Conservation (phyloP, 1,140 invertebrate genomes). For the Pemphigus obesinymphae region DNA sequence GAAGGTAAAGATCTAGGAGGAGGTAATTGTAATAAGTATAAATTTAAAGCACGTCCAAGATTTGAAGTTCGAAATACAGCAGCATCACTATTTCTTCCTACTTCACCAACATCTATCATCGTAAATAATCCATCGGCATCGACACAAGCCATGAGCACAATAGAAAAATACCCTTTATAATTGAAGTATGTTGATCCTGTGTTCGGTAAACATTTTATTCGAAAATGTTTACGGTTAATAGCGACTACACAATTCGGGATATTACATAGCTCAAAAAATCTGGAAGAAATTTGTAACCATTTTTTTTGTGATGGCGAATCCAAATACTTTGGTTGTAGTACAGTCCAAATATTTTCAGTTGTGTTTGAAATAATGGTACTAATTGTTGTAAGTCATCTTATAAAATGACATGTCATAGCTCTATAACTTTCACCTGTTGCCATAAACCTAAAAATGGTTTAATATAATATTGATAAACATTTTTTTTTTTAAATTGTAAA, state of each 20-base stretch:
- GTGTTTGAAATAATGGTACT: neutral
- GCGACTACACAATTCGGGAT: slow-evolving; percentile 51
- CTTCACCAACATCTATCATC: slow-evolving; percentile 48
- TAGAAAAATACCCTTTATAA: slow-evolving; percentile 49
- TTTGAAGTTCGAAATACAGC: slow-evolving; percentile 46
- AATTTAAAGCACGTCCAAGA: neutral
- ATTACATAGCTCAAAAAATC: slow-evolving; percentile 41
- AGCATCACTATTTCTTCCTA: slow-evolving; percentile 49
- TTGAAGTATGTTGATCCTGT: slow-evolving; percentile 48
- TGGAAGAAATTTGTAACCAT: neutral
- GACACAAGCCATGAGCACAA: slow-evolving; percentile 48
- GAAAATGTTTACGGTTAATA: slow-evolving; percentile 52
- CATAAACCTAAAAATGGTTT: neutral
- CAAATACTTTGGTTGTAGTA: neutral
- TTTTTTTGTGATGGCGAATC: neutral
- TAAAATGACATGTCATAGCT: slow-evolving; percentile 14
- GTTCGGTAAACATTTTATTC: slow-evolving; percentile 43
- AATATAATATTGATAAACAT: neutral
- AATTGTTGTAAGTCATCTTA: neutral
- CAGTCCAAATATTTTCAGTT: neutral
- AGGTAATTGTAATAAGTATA: neutral
- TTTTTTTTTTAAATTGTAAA: neutral
- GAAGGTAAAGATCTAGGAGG: neutral
- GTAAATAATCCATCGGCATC: slow-evolving; percentile 49
- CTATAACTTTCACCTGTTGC: neutral